phyloP scores from a whole-genome alignment of 2,113 vertebrate genomes.

The Otis tarda region DNA sequence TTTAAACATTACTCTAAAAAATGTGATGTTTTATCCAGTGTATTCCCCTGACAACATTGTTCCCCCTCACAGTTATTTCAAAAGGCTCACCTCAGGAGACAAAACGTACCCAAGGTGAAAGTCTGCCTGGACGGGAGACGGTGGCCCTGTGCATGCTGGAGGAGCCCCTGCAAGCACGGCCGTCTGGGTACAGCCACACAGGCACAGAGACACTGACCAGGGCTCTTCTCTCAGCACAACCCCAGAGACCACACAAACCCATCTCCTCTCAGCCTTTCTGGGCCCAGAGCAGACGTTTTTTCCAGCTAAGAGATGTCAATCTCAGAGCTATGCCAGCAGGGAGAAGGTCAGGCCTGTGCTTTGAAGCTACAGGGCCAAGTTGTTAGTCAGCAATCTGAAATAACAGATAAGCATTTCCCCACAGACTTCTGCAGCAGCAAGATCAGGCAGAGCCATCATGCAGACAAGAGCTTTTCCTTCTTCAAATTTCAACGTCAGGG shows the following conservation, averaged over 20 bases:
- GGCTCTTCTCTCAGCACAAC: not conserved
- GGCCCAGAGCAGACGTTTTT: not conserved
- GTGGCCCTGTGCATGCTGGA: not conserved
- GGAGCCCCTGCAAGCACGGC: not conserved
- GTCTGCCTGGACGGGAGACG: fast-evolving
- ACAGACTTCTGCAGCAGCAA: not conserved
- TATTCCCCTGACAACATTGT: not conserved
- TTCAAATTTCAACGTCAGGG: not conserved
- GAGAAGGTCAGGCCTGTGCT: not conserved
- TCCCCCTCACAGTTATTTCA: not conserved
- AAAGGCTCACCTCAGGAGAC: not conserved
- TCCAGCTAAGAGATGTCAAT: not conserved
- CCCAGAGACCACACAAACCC: not conserved
- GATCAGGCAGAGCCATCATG: not conserved
- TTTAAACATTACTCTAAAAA: not conserved
- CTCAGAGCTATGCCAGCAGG: fast-evolving
- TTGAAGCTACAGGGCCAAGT: not conserved
- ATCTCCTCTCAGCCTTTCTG: not conserved
- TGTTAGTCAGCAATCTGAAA: conserved; percentile 1
- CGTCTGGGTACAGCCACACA: fast-evolving
- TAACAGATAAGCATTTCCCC: not conserved
- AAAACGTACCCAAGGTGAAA: fast-evolving
- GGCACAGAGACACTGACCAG: fast-evolving
- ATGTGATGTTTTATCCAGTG: not conserved
- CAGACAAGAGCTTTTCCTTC: not conserved